Evolutionary conservation across 2,113 vertebrate species (phyloP), one percentile per base, ranked within the genome.

Genomic region (Pardalotus punctatus): DNA sequence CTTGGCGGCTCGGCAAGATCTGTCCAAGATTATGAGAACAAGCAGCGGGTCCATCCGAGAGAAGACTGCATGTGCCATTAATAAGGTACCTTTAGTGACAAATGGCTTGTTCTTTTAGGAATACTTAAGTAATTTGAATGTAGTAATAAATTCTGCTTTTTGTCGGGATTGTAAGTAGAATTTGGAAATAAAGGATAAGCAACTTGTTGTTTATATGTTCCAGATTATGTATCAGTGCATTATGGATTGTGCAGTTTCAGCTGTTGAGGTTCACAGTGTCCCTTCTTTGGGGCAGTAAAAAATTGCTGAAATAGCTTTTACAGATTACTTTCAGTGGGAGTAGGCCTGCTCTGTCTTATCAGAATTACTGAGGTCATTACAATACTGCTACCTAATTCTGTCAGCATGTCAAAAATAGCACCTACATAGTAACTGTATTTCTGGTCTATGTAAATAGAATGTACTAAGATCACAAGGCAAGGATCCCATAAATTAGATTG

Each of bases 31-130:
- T 81, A 97, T 99, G 87, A 98, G 99, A 38, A 99, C 99, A 5
- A 99, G 99, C 97, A 99, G 99, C 3, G 99, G 99, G 15, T 99
- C 97, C 81, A 99, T 98, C 69, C 97, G 99, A 81, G 99, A 99
- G 95, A 99, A 99, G 97, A 99, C 99, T 21, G 98, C 98, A 3
- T 99, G 99, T 97, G 99, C 99, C 90, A 99, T 99, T 90, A 99
- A 99, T 96, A 99, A 99, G 99, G 99, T 99, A 96, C 50, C n/a
- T 84, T 71, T 40, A 33, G 47, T 53, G 67, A 83, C 57, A 76
- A 48, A 62, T n/a, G 21, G 16, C 53, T 79, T 81, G 10, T 54
- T 95, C 45, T 48, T 16, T 47, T 85, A 48, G 14, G 13, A 53
- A 22, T 84, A 33, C 64, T 88, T 28, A 58, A 86, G 35, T 78